Base-by-base conservation (phyloP, 2,797 vertebrate species). In the Parambassis ranga region DNA sequence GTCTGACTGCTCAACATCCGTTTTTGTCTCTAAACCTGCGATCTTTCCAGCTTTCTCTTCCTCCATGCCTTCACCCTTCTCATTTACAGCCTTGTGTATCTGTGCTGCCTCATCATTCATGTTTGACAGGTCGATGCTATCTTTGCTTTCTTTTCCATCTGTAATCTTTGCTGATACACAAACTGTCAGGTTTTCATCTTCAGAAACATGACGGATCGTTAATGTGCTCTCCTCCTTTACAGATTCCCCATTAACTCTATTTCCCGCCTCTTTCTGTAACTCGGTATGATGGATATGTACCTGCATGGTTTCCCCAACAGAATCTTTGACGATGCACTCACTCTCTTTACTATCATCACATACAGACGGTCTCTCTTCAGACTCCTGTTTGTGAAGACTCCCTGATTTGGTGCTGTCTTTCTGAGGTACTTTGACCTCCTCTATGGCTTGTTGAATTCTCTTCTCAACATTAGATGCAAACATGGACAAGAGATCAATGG, bases 401-500 rank as follows among this genome's bases (percentile, higher is more conserved):
- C 44, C 56, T 7, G 53, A 28, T 64, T 56, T 39, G 13, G 10
- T 24, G 39, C 37, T 7, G 19, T 57, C 60, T 49, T 44, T 52
- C 38, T 55, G 71, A 10, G 89, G 86, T 11, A 11, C 15, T 1
- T n/a, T n/a, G n/a, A 84, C 85, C 13, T 91, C 85, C 27, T 87
- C 36, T 32, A 91, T 89, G 8, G 86, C 82, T 58, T 86, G 43
- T 43, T 91, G 87, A 53, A 92, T 81, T 81, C 79, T 89, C 85
- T 85, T 89, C 76, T 89, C 92, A 15, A 90, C 84, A 77, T 88
- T 86, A 24, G 62, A 59, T n/a, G 86, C 78, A 88, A 91, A 92
- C 20, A 67, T 57, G 69, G 71, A 61, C 53, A 93, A 57, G 26
- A 89, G 27, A 33, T 91, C 87, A 19, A 93, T 71, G 15, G 91